Conservation (phyloP, 2,113 vertebrate genomes). For the Trichechus manatus region DNA sequence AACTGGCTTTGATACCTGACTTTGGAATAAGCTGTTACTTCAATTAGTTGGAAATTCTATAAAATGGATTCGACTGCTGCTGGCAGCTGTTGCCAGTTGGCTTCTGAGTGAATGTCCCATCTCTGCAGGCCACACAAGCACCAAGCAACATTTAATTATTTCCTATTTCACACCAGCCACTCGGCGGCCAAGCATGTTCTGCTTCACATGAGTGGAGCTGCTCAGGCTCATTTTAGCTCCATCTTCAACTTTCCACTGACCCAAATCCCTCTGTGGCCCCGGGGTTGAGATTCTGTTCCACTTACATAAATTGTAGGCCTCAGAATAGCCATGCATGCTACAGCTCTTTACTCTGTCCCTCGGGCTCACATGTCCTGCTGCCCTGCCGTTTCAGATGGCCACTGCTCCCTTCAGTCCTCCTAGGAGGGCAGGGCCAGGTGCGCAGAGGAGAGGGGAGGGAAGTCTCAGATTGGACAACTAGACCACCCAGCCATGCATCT, state of each 20-base stretch:
- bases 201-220: background rate
- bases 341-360: background rate
- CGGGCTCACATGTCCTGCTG: background rate
- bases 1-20: background rate
- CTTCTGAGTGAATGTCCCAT: background rate
- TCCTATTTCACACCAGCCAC: background rate
- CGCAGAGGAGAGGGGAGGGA: background rate
- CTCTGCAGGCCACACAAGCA: background rate
- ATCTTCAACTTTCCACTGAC: background rate
- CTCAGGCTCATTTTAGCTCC: background rate
- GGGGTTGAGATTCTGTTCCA: conserved; percentile 26
- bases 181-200: background rate
- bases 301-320: conserved; percentile 43
- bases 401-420: background rate
- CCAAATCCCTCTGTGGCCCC: conserved; percentile 29
- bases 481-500: background rate
- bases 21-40: background rate
- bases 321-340: background rate
- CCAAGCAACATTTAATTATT: background rate
- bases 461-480: too few relatives aligned
- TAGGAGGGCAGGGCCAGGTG: background rate
- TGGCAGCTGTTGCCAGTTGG: background rate
- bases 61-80: background rate
- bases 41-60: background rate
- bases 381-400: background rate